phyloP scores from a whole-genome alignment of 2,888 invertebrate genomes.

The Thalpophila matura region DNA sequence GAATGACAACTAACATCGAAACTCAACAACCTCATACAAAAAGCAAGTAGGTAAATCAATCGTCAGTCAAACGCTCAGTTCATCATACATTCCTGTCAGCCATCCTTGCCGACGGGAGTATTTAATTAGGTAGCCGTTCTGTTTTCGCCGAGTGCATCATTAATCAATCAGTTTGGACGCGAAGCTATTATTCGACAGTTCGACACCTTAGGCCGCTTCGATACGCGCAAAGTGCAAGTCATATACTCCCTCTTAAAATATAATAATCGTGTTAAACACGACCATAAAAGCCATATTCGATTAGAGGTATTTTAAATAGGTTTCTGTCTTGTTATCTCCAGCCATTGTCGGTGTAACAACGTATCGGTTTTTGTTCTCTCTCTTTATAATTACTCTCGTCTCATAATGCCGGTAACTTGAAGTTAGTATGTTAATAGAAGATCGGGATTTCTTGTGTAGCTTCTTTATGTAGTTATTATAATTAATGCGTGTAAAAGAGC shows the following conservation, averaged over 20 bases:
- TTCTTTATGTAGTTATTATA: conserved; percentile 46
- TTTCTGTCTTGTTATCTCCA: conserved; percentile 86
- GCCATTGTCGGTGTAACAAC: conserved; percentile 82
- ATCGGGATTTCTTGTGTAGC: conserved; percentile 33
- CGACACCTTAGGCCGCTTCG: conserved; percentile 82
- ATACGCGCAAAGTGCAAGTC: conserved; percentile 86
- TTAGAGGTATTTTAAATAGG: conserved; percentile 87
- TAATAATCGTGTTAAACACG: conserved; percentile 90
- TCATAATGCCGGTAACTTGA: conserved; percentile 56
- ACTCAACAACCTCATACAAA: conserved; percentile 6
- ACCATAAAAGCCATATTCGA: conserved; percentile 89
- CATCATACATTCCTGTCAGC: conserved; percentile 71
- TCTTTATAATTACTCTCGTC: conserved; percentile 79
- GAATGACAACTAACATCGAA: conserved; percentile 7
- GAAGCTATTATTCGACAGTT: conserved; percentile 85
- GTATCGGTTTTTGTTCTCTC: conserved; percentile 80
- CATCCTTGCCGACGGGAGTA: conserved; percentile 72
- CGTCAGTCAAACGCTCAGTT: conserved; percentile 65
- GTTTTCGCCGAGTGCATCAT: conserved; percentile 87
- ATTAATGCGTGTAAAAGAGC: conserved; percentile 21
- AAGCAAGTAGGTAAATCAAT: conserved; percentile 58
- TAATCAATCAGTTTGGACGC: conserved; percentile 86
- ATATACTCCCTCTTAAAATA: conserved; percentile 88
- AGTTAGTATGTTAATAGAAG: conserved; percentile 47
- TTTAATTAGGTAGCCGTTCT: conserved; percentile 87